Base-by-base conservation (phyloP, 2,888 invertebrate species). In the Drosophila meridiana region DNA sequence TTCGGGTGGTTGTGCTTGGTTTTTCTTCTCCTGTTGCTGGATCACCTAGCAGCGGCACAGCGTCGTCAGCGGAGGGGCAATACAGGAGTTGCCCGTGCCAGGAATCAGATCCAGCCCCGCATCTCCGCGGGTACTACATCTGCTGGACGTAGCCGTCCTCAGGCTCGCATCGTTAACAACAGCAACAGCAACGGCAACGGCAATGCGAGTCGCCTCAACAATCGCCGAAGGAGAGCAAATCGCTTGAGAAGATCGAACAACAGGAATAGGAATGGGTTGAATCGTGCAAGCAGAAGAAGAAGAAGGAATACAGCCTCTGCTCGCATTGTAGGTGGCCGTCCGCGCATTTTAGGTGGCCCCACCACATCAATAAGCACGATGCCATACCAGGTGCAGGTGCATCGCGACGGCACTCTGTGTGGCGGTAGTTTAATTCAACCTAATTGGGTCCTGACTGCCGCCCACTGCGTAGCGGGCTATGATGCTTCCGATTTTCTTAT, bases 391-490 rank as follows among this genome's bases (percentile, higher is more conserved):
- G 64, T 91, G 32, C 69, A 74, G 73, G 30, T 77, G 45, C 64
- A 69, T 13, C 56, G 58, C 0, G 62, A 57, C 0, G 6, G 40
- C 1, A 11, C 38, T 20, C n/a, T 85, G 0, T 92, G 92, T 43
- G 89, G 91, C 0, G 92, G 87, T n/a, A 48, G 81, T 0, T 66
- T 91, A 7, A 56, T 84, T 20, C 4, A 8, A 3, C 3, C 13
- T 0, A 55, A 13, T 0, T 90, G 84, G 80, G 80, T 88, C 2
- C 13, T 92, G 0, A 83, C 88, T 0, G 92, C 92, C 11, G 89
- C 63, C 1, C 92, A 91, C 58, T 92, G 91, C 20, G 61, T 75
- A 0, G 0, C 3, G 2, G 73, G 74, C 0, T 1, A 52, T 4
- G 0, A 6, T 2, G 52, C 73, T 5, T 32, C 50, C 0, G 4